Percentiles rank a stretch among this genome's conserved stretches.
Evolutionary conservation across 2,113 vertebrate species (phyloP).

Genomic region (Myotis davidii): DNA sequence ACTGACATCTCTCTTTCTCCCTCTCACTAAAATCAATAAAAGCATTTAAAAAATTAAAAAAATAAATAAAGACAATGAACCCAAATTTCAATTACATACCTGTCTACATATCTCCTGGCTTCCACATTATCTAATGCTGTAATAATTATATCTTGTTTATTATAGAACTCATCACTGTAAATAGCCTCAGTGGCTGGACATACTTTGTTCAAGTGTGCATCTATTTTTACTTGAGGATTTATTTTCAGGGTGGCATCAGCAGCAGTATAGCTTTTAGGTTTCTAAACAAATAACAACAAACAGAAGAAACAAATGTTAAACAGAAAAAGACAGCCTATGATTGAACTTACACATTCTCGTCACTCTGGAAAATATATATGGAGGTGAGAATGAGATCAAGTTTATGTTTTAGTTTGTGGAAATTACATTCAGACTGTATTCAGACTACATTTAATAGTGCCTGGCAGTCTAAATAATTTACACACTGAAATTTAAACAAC

Average conservation of each 20-base stretch:
- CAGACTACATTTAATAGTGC: neutral
- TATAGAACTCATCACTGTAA: conserved; percentile 94
- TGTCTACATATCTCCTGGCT: conserved; percentile 98
- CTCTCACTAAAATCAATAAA: neutral
- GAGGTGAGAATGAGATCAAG: neutral
- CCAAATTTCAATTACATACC: conserved; percentile 84
- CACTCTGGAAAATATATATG: neutral
- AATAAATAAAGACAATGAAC: neutral
- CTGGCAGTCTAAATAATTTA: neutral
- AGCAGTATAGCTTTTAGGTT: conserved; percentile 97
- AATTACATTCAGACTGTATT: neutral
- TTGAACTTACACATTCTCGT: neutral
- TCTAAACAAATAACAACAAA: conserved; percentile 85
- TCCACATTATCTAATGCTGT: conserved; percentile 98
- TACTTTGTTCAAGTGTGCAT: conserved; percentile 95
- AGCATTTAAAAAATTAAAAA: neutral
- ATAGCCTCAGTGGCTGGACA: conserved; percentile 94
- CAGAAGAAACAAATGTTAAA: conserved; percentile 60
- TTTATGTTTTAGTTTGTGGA: conserved; percentile 43
- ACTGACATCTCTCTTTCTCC: too few relatives aligned
- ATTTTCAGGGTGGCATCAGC: conserved; percentile 92
- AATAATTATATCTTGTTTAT: conserved; percentile 91
- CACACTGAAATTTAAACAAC: conserved; percentile 1
- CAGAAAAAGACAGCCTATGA: conserved; percentile 48
- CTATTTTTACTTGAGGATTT: conserved; percentile 94